These are phyloP conservation scores for Drosophila prosaltans DNA, from an alignment of 1,140 invertebrate genomes.

Conservation along the genomic window DNA sequence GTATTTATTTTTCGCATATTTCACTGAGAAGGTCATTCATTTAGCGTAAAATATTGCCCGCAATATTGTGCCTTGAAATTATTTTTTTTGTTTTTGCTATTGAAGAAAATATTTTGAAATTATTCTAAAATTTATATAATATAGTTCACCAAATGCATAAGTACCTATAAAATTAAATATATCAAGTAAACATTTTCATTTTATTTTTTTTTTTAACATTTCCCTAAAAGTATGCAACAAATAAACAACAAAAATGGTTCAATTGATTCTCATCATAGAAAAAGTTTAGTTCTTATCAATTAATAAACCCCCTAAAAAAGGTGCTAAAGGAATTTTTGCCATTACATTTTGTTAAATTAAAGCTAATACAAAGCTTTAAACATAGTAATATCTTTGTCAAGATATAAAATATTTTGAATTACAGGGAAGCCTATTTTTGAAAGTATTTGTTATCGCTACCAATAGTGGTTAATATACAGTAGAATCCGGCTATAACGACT, in stretches of 20 bases:
- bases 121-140: background rate
- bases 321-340: too few species aligned
- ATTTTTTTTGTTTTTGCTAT: background rate
- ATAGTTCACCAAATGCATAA: too few species aligned
- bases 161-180: too few species aligned
- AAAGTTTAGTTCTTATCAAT: background rate
- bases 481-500: too few species aligned
- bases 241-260: background rate
- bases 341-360: too few species aligned
- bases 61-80: background rate
- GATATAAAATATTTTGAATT: too few species aligned
- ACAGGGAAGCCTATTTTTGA: too few species aligned
- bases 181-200: background rate
- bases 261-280: background rate
- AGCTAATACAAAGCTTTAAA: too few species aligned
- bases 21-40: conserved; percentile 15
- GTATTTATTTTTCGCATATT: conserved; percentile 52
- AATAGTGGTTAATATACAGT: too few species aligned
- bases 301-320: background rate
- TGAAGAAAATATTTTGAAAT: background rate
- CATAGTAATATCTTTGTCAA: too few species aligned
- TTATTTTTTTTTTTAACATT: background rate
- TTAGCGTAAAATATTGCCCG: background rate
- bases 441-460: too few species aligned
- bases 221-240: conserved; percentile 5